A percentile compares a stretch with the other conserved stretches of the same genome.
Evolutionary conservation across 1,140 invertebrate species (phyloP).

Genomic region (Triops longicaudatus): DNA sequence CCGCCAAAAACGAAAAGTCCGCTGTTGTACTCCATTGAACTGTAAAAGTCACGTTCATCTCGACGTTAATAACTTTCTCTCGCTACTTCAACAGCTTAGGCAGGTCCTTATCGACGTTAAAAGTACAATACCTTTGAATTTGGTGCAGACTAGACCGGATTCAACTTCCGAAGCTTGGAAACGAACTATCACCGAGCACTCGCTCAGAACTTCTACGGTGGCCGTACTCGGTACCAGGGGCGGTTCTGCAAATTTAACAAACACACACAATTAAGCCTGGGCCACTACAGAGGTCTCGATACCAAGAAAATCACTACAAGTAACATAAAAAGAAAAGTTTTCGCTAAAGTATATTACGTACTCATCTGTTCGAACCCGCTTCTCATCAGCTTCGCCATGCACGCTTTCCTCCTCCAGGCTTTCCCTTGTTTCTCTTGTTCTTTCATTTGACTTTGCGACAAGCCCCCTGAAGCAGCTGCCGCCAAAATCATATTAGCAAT

Average conservation of each 20-base stretch:
- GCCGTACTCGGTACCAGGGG: constrained; percentile 32
- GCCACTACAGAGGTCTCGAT: no score
- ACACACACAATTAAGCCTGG: background rate
- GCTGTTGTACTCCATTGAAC: constrained; percentile 65
- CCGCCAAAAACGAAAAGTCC: constrained; percentile 67
- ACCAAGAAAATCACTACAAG: no score
- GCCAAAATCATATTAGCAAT: constrained; percentile 25
- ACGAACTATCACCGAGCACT: constrained; percentile 39
- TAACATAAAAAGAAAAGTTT: background rate
- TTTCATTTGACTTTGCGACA: constrained; percentile 31
- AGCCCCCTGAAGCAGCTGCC: constrained; percentile 35
- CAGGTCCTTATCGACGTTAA: background rate
- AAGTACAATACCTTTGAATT: constrained; percentile 56
- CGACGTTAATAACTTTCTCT: constrained; percentile 20
- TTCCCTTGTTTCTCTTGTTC: constrained; percentile 45
- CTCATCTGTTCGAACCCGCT: constrained; percentile 45
- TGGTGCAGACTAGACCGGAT: constrained; percentile 45
- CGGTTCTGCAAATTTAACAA: constrained; percentile 26
- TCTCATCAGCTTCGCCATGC: constrained; percentile 44
- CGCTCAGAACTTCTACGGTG: constrained; percentile 31
- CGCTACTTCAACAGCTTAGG: background rate
- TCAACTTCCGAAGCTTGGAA: constrained; percentile 40
- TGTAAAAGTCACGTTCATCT: constrained; percentile 35
- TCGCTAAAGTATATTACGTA: constrained; percentile 35
- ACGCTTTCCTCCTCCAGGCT: constrained; percentile 45